Evolutionary conservation across 1,140 invertebrate genomes (phyloP).

Genomic region (Danaus melanippus): DNA sequence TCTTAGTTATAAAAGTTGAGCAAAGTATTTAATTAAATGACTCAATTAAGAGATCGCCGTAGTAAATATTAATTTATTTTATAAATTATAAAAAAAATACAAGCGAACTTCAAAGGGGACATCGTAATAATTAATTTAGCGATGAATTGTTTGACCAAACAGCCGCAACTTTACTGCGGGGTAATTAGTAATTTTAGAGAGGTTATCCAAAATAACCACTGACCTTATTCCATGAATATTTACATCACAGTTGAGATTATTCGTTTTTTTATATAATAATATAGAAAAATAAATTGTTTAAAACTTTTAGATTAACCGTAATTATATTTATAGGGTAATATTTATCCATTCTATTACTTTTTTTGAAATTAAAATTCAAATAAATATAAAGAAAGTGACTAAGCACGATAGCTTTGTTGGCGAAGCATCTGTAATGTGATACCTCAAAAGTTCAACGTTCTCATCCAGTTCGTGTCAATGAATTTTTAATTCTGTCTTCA

Average conservation of each 20-base stretch:
- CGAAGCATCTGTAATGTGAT: too few relatives aligned
- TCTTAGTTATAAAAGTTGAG: too few relatives aligned
- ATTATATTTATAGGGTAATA: too few relatives aligned
- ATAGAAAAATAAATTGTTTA: neutral
- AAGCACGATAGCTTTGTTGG: too few relatives aligned
- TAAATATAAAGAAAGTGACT: too few relatives aligned
- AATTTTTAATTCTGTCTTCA: too few relatives aligned
- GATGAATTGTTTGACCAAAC: neutral
- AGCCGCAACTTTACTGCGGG: conserved; percentile 2
- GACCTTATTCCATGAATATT: conserved; percentile 6
- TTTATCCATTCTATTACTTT: too few relatives aligned
- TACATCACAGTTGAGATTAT: neutral
- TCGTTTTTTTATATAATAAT: neutral
- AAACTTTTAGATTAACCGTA: too few relatives aligned
- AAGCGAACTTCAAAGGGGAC: neutral
- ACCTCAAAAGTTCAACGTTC: too few relatives aligned
- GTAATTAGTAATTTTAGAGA: conserved; percentile 14
- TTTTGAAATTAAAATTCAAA: too few relatives aligned
- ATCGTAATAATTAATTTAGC: conserved; percentile 3
- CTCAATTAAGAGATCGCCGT: neutral
- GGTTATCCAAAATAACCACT: conserved; percentile 16
- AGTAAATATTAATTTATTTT: conserved; percentile 1
- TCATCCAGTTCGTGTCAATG: too few relatives aligned
- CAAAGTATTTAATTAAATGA: too few relatives aligned
- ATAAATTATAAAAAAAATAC: neutral